Evolutionary conservation across 2,888 invertebrate species (phyloP), one percentile per base, ranked within the genome.

Genomic region (Bembecia ichneumoniformis): DNA sequence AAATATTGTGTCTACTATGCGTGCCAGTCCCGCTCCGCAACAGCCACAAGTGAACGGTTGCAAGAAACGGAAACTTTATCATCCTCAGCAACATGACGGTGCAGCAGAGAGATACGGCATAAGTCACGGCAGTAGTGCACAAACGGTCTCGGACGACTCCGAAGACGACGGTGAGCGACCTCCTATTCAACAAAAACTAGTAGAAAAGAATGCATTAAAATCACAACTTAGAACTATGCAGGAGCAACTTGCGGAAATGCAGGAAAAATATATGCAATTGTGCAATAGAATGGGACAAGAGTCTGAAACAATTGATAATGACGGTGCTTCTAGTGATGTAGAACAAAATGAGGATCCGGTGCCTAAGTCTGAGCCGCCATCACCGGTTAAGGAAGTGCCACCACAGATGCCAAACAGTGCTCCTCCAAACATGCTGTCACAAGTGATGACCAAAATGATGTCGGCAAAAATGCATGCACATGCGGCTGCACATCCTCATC

Each of bases 11-110:
- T 96, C 95, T 60, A 94, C 94, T 58, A 97, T 97, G 95, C 91
- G 96, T 56, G 93, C 94, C 57, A 95, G 95, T 72, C 95, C 95
- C 40, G 94, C 92, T 55, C 93, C 93, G 16, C 89, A 81, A 52
- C 90, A 90, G 61, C 90, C 91, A 1, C 92, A 93, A 75, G 94
- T 95, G 60, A 96, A 96, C 82, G 96, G 97, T 47, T 97, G 96
- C 82, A 97, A 97, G 79, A 98, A 98, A 81, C 91, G 98, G 47
- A 98, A 98, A 81, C 89, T 97, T 34, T 97, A 97, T 74, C 96
- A 97, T 69, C 98, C 98, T 10, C 96, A 97, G 77, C 97, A 97
- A 71, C 96, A 97, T 77, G 94, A 94, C 69, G 89, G 89, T 50
- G 90, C 90, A 28, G 91, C 90, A 60, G 91, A 91, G 60, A 82